phyloP scores from a whole-genome alignment of 2,797 vertebrate species.

The Rhinella marina region DNA sequence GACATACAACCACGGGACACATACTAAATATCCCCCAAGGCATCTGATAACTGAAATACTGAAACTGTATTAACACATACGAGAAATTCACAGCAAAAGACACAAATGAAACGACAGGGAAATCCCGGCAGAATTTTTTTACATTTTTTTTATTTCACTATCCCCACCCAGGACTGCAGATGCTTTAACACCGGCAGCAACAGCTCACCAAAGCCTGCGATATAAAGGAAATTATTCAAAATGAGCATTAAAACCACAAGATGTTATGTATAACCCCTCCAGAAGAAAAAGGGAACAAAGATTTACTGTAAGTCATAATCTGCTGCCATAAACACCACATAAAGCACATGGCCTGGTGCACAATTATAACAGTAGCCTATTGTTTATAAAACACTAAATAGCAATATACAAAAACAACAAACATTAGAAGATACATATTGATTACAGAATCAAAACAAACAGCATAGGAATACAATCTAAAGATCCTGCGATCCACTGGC shows the following conservation, averaged over 20 bases:
- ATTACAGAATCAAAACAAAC: neutral
- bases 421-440: neutral
- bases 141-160: neutral
- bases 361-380: neutral
- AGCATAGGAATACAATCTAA: neutral
- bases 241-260: neutral
- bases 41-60: neutral
- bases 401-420: neutral
- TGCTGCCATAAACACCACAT: neutral
- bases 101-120: neutral
- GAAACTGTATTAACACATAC: too few relatives aligned
- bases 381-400: too few relatives aligned
- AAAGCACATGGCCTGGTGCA: neutral
- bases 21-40: neutral
- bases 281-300: neutral
- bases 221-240: conserved; percentile 6
- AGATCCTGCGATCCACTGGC: too few relatives aligned
- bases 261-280: neutral
- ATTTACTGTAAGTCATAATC: neutral
- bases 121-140: neutral
- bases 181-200: neutral
- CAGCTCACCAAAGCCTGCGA: conserved; percentile 17
- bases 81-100: neutral
- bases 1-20: too few relatives aligned
- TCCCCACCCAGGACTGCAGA: conserved; percentile 44